Evolutionary conservation across 2,797 vertebrate genomes (phyloP), one percentile per base, ranked within the genome.

Genomic region (Clangula hyemalis): DNA sequence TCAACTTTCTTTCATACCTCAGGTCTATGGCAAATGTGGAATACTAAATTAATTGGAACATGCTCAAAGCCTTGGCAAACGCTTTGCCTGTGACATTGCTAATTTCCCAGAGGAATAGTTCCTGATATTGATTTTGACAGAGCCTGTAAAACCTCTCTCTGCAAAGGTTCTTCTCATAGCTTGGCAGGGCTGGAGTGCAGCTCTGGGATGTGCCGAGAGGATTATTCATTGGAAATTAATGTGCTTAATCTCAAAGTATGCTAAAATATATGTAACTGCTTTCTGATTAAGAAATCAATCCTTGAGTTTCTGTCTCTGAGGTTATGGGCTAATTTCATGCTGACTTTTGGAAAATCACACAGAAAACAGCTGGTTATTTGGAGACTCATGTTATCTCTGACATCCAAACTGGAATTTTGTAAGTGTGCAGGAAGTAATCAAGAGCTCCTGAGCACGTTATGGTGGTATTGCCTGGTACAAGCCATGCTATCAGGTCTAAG

Each of bases 51-150:
- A 95, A 96, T 79, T 94, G 93, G 72, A 85, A 85, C 78, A 57
- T 34, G 53, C 93, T 95, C 89, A 87, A 38, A 92, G 77, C 27
- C 62, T 78, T 84, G 87, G 94, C 87, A 66, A n/a, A 83, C 2
- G 2, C 80, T 96, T 94, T 94, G 78, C 79, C 47, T 81, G 84
- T 68, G 76, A 95, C 86, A 71, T 96, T 93, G 89, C 77, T 96
- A 93, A 97, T 97, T 97, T 97, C 96, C 96, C 96, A 90, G 74
- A 87, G 94, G 96, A 94, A 79, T 51, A 85, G 79, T 95, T 96
- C 90, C 91, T 92, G 77, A 77, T 96, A 95, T 45, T 85, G 95
- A 90, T 96, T 95, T 87, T 85, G 86, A 92, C 38, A 80, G 43
- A 83, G 87, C 68, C 83, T 85, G 69, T 13, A 49, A 93, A 95